A percentile compares a stretch with the other conserved stretches of the same genome.
Conservation (phyloP, 2,797 vertebrate species). For the Oreortyx pictus region DNA sequence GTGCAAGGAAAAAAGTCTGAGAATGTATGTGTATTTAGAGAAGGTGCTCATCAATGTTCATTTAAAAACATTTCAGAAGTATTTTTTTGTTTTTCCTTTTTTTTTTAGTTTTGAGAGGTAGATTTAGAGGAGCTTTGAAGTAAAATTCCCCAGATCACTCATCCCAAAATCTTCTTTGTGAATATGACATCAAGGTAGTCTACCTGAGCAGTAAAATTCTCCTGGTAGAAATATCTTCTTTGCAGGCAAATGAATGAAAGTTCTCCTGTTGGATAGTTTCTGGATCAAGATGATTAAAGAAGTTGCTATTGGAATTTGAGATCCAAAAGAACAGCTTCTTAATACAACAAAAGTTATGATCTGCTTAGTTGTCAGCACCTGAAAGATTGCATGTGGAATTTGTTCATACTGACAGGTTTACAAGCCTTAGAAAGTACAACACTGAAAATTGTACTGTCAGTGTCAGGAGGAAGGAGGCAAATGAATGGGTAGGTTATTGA, state of each 20-base stretch:
- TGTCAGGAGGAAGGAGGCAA: not conserved
- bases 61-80: conserved; percentile 1
- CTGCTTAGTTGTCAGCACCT: not conserved
- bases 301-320: not conserved
- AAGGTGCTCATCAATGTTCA: not conserved
- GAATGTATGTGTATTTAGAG: conserved; percentile 40
- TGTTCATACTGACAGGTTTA: not conserved
- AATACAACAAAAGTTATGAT: not conserved
- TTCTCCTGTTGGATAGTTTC: not conserved
- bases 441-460: not conserved
- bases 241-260: not conserved
- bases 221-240: not conserved
- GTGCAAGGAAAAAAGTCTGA: not conserved
- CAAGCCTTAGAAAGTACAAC: not conserved
- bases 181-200: not conserved
- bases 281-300: not conserved
- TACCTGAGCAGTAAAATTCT: not conserved
- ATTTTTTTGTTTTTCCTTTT: not conserved
- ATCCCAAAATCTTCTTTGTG: not conserved
- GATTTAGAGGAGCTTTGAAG: not conserved
- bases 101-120: not conserved
- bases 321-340: not conserved
- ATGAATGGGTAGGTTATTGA: not conserved
- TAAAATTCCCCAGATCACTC: not conserved
- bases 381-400: not conserved